phyloP scores from a whole-genome alignment of 2,888 invertebrate species.

The Heliconius cydno region DNA sequence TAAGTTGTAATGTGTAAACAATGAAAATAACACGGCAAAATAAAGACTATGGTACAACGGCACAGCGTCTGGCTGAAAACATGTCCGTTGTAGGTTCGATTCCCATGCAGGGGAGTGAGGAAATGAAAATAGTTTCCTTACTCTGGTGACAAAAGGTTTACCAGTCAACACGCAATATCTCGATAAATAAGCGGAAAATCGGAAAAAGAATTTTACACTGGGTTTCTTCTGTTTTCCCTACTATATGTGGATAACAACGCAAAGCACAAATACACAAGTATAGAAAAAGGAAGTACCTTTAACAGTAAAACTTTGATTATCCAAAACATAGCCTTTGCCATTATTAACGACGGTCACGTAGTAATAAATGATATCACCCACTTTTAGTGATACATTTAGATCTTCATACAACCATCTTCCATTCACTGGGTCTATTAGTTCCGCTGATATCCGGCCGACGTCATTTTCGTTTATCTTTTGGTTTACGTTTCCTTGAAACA shows the following conservation, averaged over 20 bases:
- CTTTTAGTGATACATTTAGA: constrained; percentile 65
- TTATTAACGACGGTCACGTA: constrained; percentile 84
- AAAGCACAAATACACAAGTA: background rate
- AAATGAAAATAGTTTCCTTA: no score
- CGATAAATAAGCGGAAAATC: background rate
- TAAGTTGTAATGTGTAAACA: no score
- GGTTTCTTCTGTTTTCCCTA: background rate
- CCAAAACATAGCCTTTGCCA: constrained; percentile 72
- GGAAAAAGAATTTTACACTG: background rate
- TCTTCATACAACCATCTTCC: constrained; percentile 82
- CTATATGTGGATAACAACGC: background rate
- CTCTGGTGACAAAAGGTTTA: background rate
- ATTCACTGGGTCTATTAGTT: constrained; percentile 67
- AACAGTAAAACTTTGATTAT: constrained; percentile 69
- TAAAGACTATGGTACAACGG: no score
- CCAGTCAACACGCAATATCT: background rate
- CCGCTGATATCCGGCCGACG: constrained; percentile 80
- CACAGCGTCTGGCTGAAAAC: no score
- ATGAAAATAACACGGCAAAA: no score
- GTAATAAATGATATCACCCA: constrained; percentile 84
- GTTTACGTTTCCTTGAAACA: constrained; percentile 86
- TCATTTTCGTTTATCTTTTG: constrained; percentile 72
- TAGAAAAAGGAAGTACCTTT: constrained; percentile 58
- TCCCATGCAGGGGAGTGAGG: no score
- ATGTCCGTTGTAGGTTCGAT: no score